A percentile compares a stretch with the other conserved stretches of the same genome.
These are phyloP conservation scores for Pseudorhiza aurosa DNA, from an alignment of 30 jellyfish, hydroid and myxozoan species.

Conservation along the genomic window DNA sequence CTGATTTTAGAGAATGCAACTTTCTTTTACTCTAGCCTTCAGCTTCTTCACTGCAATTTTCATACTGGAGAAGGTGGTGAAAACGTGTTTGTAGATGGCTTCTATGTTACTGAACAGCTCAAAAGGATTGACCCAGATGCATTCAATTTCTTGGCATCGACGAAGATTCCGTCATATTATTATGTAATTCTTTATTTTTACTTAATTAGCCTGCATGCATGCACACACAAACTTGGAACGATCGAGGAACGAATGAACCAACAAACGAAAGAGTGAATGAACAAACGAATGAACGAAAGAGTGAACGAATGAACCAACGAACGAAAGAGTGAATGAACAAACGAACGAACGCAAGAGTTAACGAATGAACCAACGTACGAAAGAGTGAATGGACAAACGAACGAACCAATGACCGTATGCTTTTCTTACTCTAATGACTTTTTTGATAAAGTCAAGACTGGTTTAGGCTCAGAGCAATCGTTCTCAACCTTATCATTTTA, in stretches of 20 bases:
- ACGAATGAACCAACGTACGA: too few relatives aligned
- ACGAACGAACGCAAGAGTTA: too few relatives aligned
- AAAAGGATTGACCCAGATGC: constrained; percentile 61
- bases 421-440: too few relatives aligned
- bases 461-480: too few relatives aligned
- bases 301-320: too few relatives aligned
- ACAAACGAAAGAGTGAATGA: neutral
- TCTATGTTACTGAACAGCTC: constrained; percentile 70
- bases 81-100: constrained; percentile 79
- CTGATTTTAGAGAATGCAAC: neutral
- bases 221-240: neutral
- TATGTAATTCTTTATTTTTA: constrained; percentile 46
- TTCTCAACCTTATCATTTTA: too few relatives aligned
- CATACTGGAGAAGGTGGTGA: constrained; percentile 91
- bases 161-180: constrained; percentile 68
- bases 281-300: neutral
- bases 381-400: too few relatives aligned
- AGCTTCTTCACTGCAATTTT: constrained; percentile 51
- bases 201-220: neutral
- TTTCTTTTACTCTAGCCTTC: constrained; percentile 22
- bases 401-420: too few relatives aligned
- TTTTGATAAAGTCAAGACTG: too few relatives aligned
- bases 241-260: neutral
- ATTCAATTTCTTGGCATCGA: constrained; percentile 63
- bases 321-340: too few relatives aligned